phyloP scores from a whole-genome alignment of 2,797 vertebrate species.

The Chloroceryle amazona region DNA sequence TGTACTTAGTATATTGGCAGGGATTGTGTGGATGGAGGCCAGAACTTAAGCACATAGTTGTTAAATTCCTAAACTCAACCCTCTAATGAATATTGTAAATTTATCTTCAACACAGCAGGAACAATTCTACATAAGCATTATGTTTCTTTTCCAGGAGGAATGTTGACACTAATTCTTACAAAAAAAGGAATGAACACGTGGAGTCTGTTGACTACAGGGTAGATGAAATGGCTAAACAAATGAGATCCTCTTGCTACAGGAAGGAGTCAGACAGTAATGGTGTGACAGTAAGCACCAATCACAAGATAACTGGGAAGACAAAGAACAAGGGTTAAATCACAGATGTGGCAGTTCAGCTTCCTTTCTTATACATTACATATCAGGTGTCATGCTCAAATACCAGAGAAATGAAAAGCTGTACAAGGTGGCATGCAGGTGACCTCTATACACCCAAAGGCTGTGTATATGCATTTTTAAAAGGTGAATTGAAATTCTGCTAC shows the following conservation, averaged over 20 bases:
- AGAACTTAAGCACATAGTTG: neutral
- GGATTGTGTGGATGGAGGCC: neutral
- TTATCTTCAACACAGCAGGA: slow-evolving; percentile 35
- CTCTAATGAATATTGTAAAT: slow-evolving; percentile 11
- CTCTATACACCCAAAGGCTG: neutral
- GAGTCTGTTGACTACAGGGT: neutral
- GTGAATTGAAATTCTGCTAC: neutral
- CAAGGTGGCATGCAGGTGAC: neutral
- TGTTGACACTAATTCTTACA: neutral
- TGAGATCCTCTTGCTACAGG: neutral
- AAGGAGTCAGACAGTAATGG: neutral
- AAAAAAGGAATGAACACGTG: slow-evolving; percentile 32
- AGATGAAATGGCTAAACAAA: slow-evolving; percentile 13
- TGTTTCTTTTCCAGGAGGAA: slow-evolving; percentile 11
- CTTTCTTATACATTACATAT: neutral
- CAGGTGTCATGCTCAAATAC: neutral
- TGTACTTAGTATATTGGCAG: neutral
- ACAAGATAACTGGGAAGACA: neutral
- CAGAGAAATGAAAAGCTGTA: neutral
- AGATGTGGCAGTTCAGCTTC: neutral
- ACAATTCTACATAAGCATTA: slow-evolving; percentile 25
- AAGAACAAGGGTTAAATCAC: neutral
- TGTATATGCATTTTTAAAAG: neutral
- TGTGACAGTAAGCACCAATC: neutral
- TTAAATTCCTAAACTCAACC: slow-evolving; percentile 30